Base-by-base conservation (phyloP, 2,888 invertebrate species). In the Nephrotoma appendiculata region DNA sequence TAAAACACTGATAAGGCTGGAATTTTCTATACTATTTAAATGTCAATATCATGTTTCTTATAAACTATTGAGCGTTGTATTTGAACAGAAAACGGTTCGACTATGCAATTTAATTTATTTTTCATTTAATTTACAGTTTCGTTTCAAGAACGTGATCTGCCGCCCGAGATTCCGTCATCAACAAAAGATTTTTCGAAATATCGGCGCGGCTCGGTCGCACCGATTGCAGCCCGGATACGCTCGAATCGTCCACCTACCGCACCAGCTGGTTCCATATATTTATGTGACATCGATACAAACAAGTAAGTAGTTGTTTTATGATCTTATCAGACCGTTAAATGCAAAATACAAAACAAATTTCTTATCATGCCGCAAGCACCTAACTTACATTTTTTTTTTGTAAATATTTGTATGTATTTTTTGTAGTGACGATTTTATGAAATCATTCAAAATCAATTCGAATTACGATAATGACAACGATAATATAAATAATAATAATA, bases 121-220 rank as follows among this genome's bases (percentile, higher is more conserved):
- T 15, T 31, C 31, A 86, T 86, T 85, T 85, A 57, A 43, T 85
- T 89, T 89, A 88, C 87, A 92, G 92, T 92, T 87, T 92, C 92
- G 87, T 92, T 92, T 89, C 92, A 92, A 90, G 92, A 92, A 88
- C 90, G 91, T 88, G 91, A 91, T 88, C 89, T 90, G 86, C 89
- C 90, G 85, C 41, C 31, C n/a, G 90, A 90, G 86, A 90, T 90
- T 88, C 90, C 90, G 88, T 89, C 90, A 88, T 89, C 90, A 45
- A 89, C 90, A 42, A 91, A 90, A 89, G 91, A 91, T 89, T 91
- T 90, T 86, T 90, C 91, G 87, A 90, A 91, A 89, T 89, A 91
- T 41, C 89, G 92, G 1, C 89, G 92, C 6, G 90, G 91, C 5
- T 92, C 92, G 5, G 90, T 91, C 86, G 91, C 91, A 12, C 91